Evolutionary conservation across 2,888 invertebrate genomes (phyloP).

Genomic region (Andrena trimmerana): DNA sequence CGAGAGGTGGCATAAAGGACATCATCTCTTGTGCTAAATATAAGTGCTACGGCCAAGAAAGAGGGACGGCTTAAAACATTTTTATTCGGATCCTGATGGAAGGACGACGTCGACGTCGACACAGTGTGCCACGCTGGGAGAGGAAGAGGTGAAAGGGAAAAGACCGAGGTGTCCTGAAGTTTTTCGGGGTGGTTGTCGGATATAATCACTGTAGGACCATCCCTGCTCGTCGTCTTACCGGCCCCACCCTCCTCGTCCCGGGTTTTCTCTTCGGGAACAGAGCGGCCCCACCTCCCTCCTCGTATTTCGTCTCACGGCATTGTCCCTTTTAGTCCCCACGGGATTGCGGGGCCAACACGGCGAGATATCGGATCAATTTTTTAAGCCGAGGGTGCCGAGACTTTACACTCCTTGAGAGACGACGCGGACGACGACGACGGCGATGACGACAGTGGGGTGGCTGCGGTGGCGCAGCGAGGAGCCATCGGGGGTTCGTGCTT

Average conservation of each 20-base stretch:
- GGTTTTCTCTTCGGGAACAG: constrained; percentile 52
- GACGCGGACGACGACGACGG: constrained; percentile 61
- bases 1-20: constrained; percentile 75
- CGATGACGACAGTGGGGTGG: constrained; percentile 45
- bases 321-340: constrained; percentile 82
- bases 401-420: constrained; percentile 83
- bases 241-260: constrained; percentile 48
- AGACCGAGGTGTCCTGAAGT: constrained; percentile 73
- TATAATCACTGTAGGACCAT: constrained; percentile 80
- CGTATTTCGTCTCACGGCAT: constrained; percentile 80
- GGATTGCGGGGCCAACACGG: constrained; percentile 83
- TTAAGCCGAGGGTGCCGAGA: constrained; percentile 85
- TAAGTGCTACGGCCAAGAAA: constrained; percentile 77
- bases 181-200: constrained; percentile 79
- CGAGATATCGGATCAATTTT: constrained; percentile 85
- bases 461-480: constrained; percentile 42
- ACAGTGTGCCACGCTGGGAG: constrained; percentile 49
- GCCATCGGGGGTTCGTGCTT: constrained; percentile 58
- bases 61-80: constrained; percentile 79
- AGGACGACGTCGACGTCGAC: constrained; percentile 58
- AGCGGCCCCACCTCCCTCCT: constrained; percentile 59
- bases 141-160: constrained; percentile 41
- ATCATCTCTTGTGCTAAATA: constrained; percentile 80
- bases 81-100: constrained; percentile 77
- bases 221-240: constrained; percentile 66